Base-by-base conservation (phyloP, 2,113 vertebrate genomes). In the Megaceryle torquata region DNA sequence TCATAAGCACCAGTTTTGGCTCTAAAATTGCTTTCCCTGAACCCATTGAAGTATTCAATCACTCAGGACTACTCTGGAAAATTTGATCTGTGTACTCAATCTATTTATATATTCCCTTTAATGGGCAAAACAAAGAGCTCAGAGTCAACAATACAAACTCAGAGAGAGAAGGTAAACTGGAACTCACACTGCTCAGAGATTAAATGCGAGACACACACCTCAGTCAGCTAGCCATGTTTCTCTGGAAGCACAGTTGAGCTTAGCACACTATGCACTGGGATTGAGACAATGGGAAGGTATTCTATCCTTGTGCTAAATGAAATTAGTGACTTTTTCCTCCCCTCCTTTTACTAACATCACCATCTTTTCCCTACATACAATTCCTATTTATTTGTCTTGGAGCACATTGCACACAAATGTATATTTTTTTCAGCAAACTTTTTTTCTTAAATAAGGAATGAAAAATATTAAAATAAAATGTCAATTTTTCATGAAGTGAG, bases 171-270 rank as follows among this genome's bases (percentile, higher is more conserved):
- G 8, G 9, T 6, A 63, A 51, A 31, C 48, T 78, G 13, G 60
- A 78, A 65, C 14, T 41, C 12, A 17, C 9, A 16, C 7, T 65
- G 14, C 15, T 78, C 26, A 51, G 35, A 78, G 25, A 43, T 39
- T 69, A 51, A 80, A 37, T 0, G 2, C 0, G 0, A 81, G 28
- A 39, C 13, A 65, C 14, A 26, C 15, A 74, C 6, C 5, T 41
- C 48, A 70, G 16, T 7, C 43, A 85, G 15, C 17, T 57, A 72
- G 8, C 1, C 17, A 12, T 2, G 1, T 44, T 61, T 70, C 50
- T 74, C 35, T 65, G 19, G 14, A 25, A 81, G 41, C 1, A 1
- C 15, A 4, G 5, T 6, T 51, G 3, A 15, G 4, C 3, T 51
- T 84, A 46, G 10, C 19, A 43, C 11, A 53, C 6, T 15, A 6